Percentiles rank a stretch among this genome's conserved stretches.
Evolutionary conservation across 2,797 vertebrate species (phyloP).

Genomic region (Sebastes matsubarae): DNA sequence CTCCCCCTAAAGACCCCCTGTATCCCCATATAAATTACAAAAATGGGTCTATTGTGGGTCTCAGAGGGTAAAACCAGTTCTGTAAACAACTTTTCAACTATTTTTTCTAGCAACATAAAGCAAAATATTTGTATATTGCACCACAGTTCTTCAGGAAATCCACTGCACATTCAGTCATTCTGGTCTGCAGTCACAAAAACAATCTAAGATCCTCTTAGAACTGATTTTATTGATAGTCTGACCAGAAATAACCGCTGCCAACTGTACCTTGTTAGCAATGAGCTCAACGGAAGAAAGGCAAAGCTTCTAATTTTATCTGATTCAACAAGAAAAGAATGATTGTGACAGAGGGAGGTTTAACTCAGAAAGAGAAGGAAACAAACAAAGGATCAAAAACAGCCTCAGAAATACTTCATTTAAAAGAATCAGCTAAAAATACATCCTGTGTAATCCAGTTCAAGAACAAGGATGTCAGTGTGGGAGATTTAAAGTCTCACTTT

Average conservation of each 20-base stretch:
- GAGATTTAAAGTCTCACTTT: background rate
- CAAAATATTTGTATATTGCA: background rate
- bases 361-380: background rate
- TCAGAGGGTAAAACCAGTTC: background rate
- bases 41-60: too few species aligned
- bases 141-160: background rate
- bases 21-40: too few species aligned
- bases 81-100: background rate
- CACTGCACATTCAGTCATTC: background rate
- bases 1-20: too few species aligned
- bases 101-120: background rate
- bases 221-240: background rate
- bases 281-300: background rate
- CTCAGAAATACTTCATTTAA: background rate
- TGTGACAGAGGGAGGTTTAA: constrained; percentile 13
- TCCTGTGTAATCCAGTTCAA: background rate
- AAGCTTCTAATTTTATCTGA: constrained; percentile 26
- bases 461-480: background rate
- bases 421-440: background rate
- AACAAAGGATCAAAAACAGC: background rate
- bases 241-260: constrained; percentile 10
- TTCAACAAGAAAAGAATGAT: background rate
- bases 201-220: background rate
- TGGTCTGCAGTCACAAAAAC: background rate
- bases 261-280: constrained; percentile 9